Evolutionary conservation across 2,113 vertebrate genomes (phyloP), one percentile per base, ranked within the genome.

Genomic region (Calcarius ornatus): DNA sequence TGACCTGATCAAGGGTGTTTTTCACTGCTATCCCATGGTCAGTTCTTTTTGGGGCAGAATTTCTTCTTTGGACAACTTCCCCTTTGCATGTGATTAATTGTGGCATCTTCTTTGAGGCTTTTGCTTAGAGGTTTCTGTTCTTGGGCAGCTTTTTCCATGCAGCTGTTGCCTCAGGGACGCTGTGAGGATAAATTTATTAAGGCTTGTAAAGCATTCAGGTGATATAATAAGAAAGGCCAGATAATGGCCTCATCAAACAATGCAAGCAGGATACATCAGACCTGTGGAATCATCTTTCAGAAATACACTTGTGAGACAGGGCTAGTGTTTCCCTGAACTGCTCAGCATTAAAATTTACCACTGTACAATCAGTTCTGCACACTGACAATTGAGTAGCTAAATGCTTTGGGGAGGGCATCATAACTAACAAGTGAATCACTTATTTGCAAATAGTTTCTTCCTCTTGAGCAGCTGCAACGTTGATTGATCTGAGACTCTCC

Each of bases 381-480:
- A 17, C 56, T 81, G 42, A 16, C 35, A 75, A 31, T 17, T 35
- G 33, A 64, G 38, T 35, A 78, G 40, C 60, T 78, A 81, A 82
- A 75, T 53, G 61, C 60, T 84, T 92, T 88, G 22, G 40, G 61
- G 50, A 90, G 12, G 48, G 20, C 79, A 87, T 84, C 51, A 38
- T 87, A 91, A 69, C 65, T 56, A 81, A 81, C 76, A 51, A 38
- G 78, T 38, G 42, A 71, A 95, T 72, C 10, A 50, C 77, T 90
- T 95, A 89, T 91, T 95, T 87, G 81, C 56, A 92, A 81, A 91
- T 42, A 87, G 25, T 81, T 88, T 69, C 54, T 61, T 78, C 30
- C 37, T 86, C 65, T 76, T 68, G 40, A 87, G 57, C 24, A 81
- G 40, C 65, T 84, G 69, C 20, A 56, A 17, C 0, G 6, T 22